Conservation (phyloP, 2,888 invertebrate genomes). For the Acanthococcus lagerstroemiae region DNA sequence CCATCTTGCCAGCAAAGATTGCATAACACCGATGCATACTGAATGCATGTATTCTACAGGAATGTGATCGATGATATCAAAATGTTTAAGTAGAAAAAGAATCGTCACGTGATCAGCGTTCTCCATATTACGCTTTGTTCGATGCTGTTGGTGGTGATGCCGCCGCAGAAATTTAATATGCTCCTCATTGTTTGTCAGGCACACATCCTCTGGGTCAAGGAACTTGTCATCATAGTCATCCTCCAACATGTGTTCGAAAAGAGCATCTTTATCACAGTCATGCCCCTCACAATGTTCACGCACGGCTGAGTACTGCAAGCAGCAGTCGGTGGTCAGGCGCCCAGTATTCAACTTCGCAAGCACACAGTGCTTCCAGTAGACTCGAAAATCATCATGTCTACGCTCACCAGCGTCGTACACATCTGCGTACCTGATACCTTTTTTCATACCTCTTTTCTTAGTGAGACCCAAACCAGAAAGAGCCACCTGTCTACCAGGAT, state of each 20-base stretch:
- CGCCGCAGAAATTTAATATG: background rate
- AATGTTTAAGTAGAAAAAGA: background rate
- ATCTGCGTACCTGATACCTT: too few species aligned
- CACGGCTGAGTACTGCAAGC: background rate
- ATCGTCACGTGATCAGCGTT: background rate
- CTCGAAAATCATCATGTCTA: too few species aligned
- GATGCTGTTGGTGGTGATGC: background rate
- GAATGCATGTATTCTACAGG: conserved; percentile 15
- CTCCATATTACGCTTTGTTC: background rate
- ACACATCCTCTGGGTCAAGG: background rate
- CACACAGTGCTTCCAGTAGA: too few species aligned
- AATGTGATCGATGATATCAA: conserved; percentile 8
- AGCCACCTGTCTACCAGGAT: too few species aligned
- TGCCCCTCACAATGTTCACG: background rate
- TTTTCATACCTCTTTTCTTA: background rate
- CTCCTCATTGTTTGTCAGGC: background rate
- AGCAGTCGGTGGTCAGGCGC: background rate
- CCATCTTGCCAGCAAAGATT: background rate
- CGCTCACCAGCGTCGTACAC: too few species aligned
- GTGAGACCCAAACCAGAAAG: background rate
- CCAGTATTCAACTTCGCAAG: too few species aligned
- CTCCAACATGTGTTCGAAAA: background rate
- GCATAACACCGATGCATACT: background rate
- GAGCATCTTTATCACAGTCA: background rate
- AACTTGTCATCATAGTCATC: background rate